Evolutionary conservation across 2,113 vertebrate genomes (phyloP).

Genomic region (Chaetops frenatus): DNA sequence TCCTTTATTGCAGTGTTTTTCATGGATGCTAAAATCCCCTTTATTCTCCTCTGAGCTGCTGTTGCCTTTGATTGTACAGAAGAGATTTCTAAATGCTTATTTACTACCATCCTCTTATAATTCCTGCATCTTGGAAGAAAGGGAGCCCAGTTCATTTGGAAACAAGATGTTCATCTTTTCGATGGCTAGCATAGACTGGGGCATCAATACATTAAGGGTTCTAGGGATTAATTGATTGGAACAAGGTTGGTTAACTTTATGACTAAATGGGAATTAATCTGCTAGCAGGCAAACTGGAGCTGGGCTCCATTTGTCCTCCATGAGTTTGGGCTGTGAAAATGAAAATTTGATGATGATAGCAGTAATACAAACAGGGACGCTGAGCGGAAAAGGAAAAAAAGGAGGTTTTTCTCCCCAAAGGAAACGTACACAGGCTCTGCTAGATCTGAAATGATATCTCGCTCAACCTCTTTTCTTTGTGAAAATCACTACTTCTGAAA

Average conservation of each 20-base stretch:
- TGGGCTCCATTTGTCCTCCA: not conserved
- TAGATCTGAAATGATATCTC: constrained; percentile 60
- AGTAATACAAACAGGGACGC: not conserved
- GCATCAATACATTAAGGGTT: constrained; percentile 54
- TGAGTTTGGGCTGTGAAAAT: not conserved
- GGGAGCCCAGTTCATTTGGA: constrained; percentile 29
- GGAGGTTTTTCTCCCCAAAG: constrained; percentile 9
- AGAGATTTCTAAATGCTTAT: constrained; percentile 53
- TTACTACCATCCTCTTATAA: not conserved
- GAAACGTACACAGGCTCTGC: constrained; percentile 17
- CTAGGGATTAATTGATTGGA: constrained; percentile 59
- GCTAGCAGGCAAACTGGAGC: not conserved
- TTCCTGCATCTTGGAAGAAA: constrained; percentile 1
- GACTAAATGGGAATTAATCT: constrained; percentile 52
- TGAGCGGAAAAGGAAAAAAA: not conserved
- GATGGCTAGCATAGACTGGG: not conserved
- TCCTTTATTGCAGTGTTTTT: constrained; percentile 2
- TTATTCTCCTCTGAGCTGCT: not conserved
- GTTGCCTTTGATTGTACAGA: constrained; percentile 21
- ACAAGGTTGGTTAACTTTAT: constrained; percentile 61
- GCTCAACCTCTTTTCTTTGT: constrained; percentile 48
- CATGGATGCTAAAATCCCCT: constrained; percentile 17
- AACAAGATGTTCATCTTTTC: constrained; percentile 27
- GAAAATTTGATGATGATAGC: not conserved
- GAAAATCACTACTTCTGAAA: constrained; percentile 59